These are phyloP conservation scores for Melangyna quadrimaculata DNA, from an alignment of 2,888 invertebrate genomes.

Conservation along the genomic window DNA sequence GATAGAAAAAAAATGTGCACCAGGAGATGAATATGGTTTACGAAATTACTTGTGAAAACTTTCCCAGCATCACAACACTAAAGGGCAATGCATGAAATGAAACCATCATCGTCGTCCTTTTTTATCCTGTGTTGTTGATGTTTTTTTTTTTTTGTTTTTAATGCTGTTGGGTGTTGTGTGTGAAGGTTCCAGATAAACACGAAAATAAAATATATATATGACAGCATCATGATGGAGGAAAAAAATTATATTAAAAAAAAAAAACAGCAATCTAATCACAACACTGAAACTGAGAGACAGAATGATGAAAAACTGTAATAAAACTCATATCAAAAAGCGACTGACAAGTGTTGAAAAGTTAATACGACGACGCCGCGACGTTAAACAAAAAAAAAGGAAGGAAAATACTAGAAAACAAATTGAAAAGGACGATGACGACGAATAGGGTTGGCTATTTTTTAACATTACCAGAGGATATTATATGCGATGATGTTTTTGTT, in stretches of 20 bases:
- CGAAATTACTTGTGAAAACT: constrained; percentile 58
- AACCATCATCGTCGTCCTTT: constrained; percentile 32
- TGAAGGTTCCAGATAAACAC: constrained; percentile 14
- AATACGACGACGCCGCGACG: constrained; percentile 14
- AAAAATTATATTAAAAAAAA: constrained; percentile 23
- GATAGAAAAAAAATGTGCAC: background rate
- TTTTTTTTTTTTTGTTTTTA: background rate
- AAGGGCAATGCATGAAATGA: constrained; percentile 29
- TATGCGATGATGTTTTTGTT: too few relatives aligned
- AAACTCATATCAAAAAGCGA: constrained; percentile 66
- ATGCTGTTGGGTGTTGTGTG: background rate
- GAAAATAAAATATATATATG: constrained; percentile 22
- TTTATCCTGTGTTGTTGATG: constrained; percentile 29
- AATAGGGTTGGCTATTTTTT: background rate
- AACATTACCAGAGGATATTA: too few relatives aligned
- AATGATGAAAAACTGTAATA: constrained; percentile 69
- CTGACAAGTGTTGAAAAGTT: constrained; percentile 61
- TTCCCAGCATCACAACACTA: constrained; percentile 21
- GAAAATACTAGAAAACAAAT: background rate
- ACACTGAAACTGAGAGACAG: constrained; percentile 59
- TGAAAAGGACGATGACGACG: background rate
- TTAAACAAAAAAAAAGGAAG: background rate
- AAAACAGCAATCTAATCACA: constrained; percentile 46
- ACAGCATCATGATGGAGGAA: constrained; percentile 11
- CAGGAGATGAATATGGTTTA: constrained; percentile 36